These are phyloP conservation scores for Xiphophorus hellerii DNA, from an alignment of 2,113 vertebrate species.

Conservation along the genomic window DNA sequence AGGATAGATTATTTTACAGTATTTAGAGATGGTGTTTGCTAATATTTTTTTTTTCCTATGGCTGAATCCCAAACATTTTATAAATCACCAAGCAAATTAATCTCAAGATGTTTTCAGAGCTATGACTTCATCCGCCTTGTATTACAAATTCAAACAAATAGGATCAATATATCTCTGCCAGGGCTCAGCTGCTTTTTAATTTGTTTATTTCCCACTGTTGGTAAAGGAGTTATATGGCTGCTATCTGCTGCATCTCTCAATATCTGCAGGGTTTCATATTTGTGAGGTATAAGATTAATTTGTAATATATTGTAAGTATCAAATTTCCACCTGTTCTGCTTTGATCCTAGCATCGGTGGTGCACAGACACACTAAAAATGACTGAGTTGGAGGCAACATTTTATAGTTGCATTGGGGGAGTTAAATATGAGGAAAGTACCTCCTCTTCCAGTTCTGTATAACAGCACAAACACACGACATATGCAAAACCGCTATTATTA, in stretches of 20 bases:
- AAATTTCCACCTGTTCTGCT: neutral
- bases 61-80: slow-evolving; percentile 18
- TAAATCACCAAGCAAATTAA: slow-evolving; percentile 53
- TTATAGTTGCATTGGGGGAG: neutral
- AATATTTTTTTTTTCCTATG: neutral
- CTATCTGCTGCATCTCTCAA: slow-evolving; percentile 11
- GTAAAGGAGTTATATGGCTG: slow-evolving; percentile 10
- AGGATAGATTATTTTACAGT: neutral
- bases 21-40: no score
- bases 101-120: slow-evolving; percentile 37
- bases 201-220: slow-evolving; percentile 25
- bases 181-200: slow-evolving; percentile 32
- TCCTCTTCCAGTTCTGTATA: no score
- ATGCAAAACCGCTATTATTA: neutral
- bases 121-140: slow-evolving; percentile 31
- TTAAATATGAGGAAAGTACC: neutral
- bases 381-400: neutral
- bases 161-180: slow-evolving; percentile 50
- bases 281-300: slow-evolving; percentile 22
- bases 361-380: neutral
- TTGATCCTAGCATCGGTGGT: neutral
- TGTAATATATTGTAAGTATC: neutral
- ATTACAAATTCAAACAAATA: slow-evolving; percentile 32
- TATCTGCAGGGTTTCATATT: slow-evolving; percentile 24
- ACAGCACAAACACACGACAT: neutral